Conservation (phyloP, 1,140 invertebrate genomes). For the Drosophila mojavensis region DNA sequence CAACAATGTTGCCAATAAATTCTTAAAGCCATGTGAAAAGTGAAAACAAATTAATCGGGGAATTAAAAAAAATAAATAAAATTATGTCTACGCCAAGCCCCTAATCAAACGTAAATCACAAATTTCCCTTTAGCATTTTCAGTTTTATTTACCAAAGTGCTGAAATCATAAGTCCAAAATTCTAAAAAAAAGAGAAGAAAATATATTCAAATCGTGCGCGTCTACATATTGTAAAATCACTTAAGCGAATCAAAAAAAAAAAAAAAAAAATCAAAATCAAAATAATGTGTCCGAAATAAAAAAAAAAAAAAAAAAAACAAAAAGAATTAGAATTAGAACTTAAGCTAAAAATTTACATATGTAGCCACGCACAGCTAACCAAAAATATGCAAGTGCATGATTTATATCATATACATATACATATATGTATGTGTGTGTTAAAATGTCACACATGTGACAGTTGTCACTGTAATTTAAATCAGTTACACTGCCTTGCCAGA, state of each 20-base stretch:
- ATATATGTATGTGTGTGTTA: slow-evolving; percentile 9
- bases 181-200: slow-evolving; percentile 3
- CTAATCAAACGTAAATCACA: background rate
- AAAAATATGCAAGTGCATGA: no score
- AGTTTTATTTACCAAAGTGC: slow-evolving; percentile 10
- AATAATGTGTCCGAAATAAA: slow-evolving; percentile 18
- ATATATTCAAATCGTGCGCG: slow-evolving; percentile 23
- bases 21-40: slow-evolving; percentile 15
- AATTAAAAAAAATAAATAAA: slow-evolving; percentile 2
- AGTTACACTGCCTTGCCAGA: slow-evolving; percentile 22
- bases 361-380: slow-evolving; percentile 34
- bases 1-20: slow-evolving; percentile 61
- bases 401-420: slow-evolving; percentile 9
- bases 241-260: slow-evolving; percentile 35
- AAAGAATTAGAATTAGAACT: slow-evolving; percentile 22
- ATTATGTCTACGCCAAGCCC: background rate
- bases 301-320: slow-evolving; percentile 21
- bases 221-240: slow-evolving; percentile 57
- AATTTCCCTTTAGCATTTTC: slow-evolving; percentile 6
- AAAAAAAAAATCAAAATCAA: slow-evolving; percentile 21
- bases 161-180: slow-evolving; percentile 11
- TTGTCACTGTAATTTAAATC: slow-evolving; percentile 19
- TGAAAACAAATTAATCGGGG: background rate
- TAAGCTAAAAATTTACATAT: slow-evolving; percentile 63
- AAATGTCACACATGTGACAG: slow-evolving; percentile 26